Evolutionary conservation across 2,113 vertebrate genomes (phyloP), one percentile per base, ranked within the genome.

Genomic region (Corythaixoides concolor): DNA sequence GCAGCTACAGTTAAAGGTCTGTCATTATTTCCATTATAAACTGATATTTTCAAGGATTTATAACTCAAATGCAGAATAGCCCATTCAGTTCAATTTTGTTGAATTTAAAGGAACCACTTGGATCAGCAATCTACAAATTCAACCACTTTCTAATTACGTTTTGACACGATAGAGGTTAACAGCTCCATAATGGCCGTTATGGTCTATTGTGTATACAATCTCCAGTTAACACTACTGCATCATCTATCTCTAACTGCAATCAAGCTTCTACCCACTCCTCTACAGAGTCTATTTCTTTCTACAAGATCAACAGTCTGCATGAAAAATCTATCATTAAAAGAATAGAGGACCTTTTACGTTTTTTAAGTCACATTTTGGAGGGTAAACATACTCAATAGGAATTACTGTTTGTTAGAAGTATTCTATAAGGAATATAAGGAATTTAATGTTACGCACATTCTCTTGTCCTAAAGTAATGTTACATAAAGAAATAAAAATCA

Each of bases 91-190:
- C 8, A 49, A 67, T 95, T 84, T 92, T 67, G 13, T 41, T 82
- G 64, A 87, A 85, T 90, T 93, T 94, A 93, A 93, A 93, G 76
- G 76, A 96, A 52, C 30, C 24, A 43, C 76, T 94, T 84, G 77
- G 67, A 93, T 92, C 82, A 93, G 79, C 49, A 77, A 32, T 80
- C 56, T 74, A 63, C 1, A 3, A 81, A 70, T 43, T 87, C 59
- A 92, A 2, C 30, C 17, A 1, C 33, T 72, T 94, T 86, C 83
- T 87, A 89, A 68, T 88, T n/a, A 78, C 4, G 1, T 90, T 95
- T 95, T 90, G 85, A 97, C 76, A 92, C 52, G 50, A 35, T 35
- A 62, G 69, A 93, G 52, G 60, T 88, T 96, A 96, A 88, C 59
- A 81, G 56, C 56, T 63, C 83, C 26, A 11, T 77, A 80, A 84